Conservation (phyloP, 37 sponge, comb jelly and placozoan species). For the Cliona cf. orientalis region DNA sequence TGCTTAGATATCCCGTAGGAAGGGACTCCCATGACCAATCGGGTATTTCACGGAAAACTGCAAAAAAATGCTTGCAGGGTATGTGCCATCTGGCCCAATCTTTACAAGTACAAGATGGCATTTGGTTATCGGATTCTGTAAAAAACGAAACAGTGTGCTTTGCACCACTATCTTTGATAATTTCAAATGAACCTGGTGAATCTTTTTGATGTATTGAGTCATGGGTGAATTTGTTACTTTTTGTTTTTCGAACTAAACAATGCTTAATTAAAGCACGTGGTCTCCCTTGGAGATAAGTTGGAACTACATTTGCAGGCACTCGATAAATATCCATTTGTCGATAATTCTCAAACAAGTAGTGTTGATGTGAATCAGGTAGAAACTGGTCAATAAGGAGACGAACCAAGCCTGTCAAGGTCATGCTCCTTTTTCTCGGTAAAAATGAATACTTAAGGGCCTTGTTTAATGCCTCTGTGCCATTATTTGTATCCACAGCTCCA, state of each 20-base stretch:
- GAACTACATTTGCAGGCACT: neutral
- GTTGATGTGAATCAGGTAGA: too few relatives aligned
- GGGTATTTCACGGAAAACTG: neutral
- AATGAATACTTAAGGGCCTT: too few relatives aligned
- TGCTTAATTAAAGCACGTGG: slow-evolving; percentile 11
- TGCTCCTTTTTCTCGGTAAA: too few relatives aligned
- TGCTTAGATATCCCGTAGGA: neutral
- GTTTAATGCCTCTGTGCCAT: too few relatives aligned
- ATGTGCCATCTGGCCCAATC: neutral
- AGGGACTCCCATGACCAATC: neutral
- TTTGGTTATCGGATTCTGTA: neutral
- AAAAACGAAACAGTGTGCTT: neutral
- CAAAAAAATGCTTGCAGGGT: neutral
- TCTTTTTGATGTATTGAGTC: neutral
- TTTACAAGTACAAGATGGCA: neutral
- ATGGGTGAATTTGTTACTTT: neutral
- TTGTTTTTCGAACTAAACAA: neutral
- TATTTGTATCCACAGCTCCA: too few relatives aligned
- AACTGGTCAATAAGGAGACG: too few relatives aligned
- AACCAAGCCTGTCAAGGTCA: too few relatives aligned
- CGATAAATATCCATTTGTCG: slow-evolving; percentile 7
- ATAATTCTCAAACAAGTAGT: too few relatives aligned
- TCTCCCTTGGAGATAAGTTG: neutral
- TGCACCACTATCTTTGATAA: neutral
- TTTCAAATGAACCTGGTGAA: neutral